Conservation (phyloP, 2,888 invertebrate species). For the Branchellion lobata region DNA sequence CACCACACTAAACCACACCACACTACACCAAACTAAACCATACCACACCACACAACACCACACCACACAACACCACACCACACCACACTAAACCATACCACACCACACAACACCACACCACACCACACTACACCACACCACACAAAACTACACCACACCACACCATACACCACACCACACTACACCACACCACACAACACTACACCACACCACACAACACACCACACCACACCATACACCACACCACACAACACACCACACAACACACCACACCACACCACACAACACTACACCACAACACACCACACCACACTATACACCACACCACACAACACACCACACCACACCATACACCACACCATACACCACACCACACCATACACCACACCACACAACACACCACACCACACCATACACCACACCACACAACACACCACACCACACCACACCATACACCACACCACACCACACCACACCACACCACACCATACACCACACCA, state of each 20-base stretch:
- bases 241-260: background rate
- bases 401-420: too few species aligned
- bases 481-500: too few species aligned
- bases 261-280: background rate
- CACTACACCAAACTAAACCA: background rate
- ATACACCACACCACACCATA: too few species aligned
- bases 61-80: background rate
- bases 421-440: too few species aligned
- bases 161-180: background rate
- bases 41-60: background rate
- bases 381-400: too few species aligned
- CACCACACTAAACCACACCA: background rate
- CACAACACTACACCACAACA: background rate
- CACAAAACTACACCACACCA: background rate
- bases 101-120: background rate
- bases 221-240: background rate
- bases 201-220: background rate
- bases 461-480: too few species aligned
- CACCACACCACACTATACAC: too few species aligned
- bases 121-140: background rate
- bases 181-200: background rate
- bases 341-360: too few species aligned
- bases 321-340: too few species aligned
- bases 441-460: too few species aligned
- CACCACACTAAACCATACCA: background rate